phyloP scores from a whole-genome alignment of 2,797 vertebrate genomes.

The Clarias laeviceps region DNA sequence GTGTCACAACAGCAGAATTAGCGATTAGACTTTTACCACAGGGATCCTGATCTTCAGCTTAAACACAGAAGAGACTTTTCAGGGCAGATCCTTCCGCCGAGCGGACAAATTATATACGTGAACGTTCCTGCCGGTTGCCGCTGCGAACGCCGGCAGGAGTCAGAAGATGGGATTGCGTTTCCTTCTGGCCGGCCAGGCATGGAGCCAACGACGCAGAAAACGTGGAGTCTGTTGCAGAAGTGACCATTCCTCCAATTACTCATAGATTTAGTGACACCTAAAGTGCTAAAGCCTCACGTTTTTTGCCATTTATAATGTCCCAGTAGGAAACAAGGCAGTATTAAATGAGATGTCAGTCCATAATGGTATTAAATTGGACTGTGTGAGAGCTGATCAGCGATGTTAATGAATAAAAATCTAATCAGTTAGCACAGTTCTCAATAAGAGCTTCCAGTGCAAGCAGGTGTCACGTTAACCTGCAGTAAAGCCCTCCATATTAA shows the following conservation, averaged over 20 bases:
- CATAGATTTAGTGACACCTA: slow-evolving; percentile 4
- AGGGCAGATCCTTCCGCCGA: slow-evolving; percentile 47
- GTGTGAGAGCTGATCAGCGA: slow-evolving; percentile 28
- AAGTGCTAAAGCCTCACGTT: background rate
- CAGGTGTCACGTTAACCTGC: slow-evolving; percentile 5
- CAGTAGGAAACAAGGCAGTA: slow-evolving; percentile 2
- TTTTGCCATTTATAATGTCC: slow-evolving; percentile 2
- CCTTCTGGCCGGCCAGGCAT: slow-evolving; percentile 42
- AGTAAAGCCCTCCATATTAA: slow-evolving; percentile 5
- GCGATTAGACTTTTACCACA: background rate
- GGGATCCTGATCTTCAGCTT: slow-evolving; percentile 21
- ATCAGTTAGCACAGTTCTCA: slow-evolving; percentile 26
- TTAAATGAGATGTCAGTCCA: slow-evolving; percentile 34
- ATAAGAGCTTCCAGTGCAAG: slow-evolving; percentile 8
- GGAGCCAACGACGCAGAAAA: slow-evolving; percentile 22
- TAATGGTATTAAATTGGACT: slow-evolving; percentile 34
- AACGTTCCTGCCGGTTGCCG: slow-evolving; percentile 27
- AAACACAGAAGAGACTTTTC: slow-evolving; percentile 52
- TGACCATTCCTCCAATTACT: slow-evolving; percentile 29
- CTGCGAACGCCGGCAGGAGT: slow-evolving; percentile 47
- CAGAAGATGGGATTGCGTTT: slow-evolving; percentile 52
- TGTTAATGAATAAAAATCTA: slow-evolving; percentile 39
- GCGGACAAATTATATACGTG: slow-evolving; percentile 41
- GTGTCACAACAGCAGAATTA: slow-evolving; percentile 13
- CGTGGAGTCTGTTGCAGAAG: slow-evolving; percentile 1